These are phyloP conservation scores for Tamias sibiricus DNA, from an alignment of 2,113 vertebrate genomes.

Conservation along the genomic window DNA sequence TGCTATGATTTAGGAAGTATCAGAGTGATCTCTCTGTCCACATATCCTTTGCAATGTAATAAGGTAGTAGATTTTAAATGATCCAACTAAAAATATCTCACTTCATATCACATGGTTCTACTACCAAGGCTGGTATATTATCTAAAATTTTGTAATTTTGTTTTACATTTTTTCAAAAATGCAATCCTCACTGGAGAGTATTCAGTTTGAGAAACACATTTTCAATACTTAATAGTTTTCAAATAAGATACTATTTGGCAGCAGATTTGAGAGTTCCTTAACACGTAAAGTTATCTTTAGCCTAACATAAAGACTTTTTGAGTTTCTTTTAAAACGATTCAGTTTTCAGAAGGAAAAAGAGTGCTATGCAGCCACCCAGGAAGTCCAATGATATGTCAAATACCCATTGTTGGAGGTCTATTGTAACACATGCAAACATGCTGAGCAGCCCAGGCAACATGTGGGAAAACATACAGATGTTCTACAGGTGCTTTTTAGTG, in stretches of 20 bases:
- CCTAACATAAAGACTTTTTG: background rate
- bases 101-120: background rate
- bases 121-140: background rate
- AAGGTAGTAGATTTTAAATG: background rate
- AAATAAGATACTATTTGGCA: background rate
- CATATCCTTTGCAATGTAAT: background rate
- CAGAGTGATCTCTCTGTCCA: background rate
- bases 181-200: background rate
- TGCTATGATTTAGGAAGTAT: background rate
- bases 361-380: background rate
- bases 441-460: background rate
- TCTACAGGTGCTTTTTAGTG: background rate
- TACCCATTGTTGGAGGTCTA: background rate
- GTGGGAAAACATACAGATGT: background rate
- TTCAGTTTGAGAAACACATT: background rate
- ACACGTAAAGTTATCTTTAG: background rate
- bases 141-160: background rate
- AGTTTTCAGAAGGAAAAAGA: background rate
- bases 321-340: background rate
- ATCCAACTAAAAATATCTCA: background rate
- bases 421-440: background rate
- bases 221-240: background rate
- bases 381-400: background rate
- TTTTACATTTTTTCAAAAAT: constrained; percentile 19
- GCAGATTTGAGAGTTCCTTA: background rate